Percentiles rank a stretch among this genome's conserved stretches.
Evolutionary conservation across 2,113 vertebrate species (phyloP).

Genomic region (Neofelis nebulosa): DNA sequence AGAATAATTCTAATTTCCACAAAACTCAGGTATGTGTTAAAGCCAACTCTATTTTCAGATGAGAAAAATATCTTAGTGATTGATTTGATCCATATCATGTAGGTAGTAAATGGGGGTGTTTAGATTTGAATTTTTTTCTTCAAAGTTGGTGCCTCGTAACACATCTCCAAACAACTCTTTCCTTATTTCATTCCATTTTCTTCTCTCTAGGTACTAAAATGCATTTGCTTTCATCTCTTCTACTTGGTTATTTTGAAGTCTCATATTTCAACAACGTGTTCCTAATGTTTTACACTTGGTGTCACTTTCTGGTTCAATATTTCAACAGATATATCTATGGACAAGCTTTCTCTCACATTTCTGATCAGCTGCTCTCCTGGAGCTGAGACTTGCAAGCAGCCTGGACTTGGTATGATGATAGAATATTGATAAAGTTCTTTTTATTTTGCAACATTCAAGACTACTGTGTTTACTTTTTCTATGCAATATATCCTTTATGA

Average conservation of each 20-base stretch:
- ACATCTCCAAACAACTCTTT: background rate
- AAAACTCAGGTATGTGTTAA: background rate
- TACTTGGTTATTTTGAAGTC: background rate
- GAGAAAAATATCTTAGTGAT: background rate
- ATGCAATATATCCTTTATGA: background rate
- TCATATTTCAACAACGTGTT: background rate
- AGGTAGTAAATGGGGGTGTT: background rate
- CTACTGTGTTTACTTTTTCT: background rate
- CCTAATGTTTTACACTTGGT: background rate
- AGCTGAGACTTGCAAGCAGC: background rate
- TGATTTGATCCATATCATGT: background rate
- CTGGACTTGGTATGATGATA: background rate
- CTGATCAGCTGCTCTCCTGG: no score
- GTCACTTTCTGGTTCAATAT: background rate
- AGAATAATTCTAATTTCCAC: background rate
- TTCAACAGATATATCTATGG: background rate
- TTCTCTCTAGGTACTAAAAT: background rate
- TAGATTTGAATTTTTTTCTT: background rate
- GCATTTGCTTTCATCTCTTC: background rate
- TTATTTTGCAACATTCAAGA: background rate
- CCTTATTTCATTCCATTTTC: background rate
- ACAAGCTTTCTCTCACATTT: background rate
- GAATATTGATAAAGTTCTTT: background rate
- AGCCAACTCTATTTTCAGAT: background rate
- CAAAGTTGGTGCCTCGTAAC: background rate